A percentile compares a stretch with the other conserved stretches of the same genome.
phyloP scores from a whole-genome alignment of 2,888 invertebrate genomes.

The Acleris sparsana region DNA sequence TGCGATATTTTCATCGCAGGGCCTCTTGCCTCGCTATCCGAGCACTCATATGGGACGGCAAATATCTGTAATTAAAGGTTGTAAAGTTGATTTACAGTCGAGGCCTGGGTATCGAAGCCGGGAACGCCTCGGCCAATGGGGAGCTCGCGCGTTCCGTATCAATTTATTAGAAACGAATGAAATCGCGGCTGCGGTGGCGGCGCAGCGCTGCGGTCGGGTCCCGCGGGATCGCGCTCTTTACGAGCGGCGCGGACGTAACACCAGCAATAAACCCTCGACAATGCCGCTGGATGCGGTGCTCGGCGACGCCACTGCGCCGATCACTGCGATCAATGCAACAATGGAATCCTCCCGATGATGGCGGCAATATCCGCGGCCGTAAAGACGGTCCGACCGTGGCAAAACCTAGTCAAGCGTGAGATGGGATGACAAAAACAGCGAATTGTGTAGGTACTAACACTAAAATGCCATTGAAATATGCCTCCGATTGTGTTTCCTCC shows the following conservation, averaged over 20 bases:
- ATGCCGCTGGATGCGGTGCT: conserved; percentile 80
- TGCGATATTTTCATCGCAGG: conserved; percentile 79
- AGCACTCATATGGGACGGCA: conserved; percentile 80
- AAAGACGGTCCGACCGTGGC: conserved; percentile 63
- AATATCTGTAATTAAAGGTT: conserved; percentile 84
- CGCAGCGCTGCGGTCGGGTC: conserved; percentile 78
- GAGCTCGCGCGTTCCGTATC: conserved; percentile 69
- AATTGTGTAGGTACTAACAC: conserved; percentile 11
- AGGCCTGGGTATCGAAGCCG: conserved; percentile 73
- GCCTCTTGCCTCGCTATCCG: conserved; percentile 72
- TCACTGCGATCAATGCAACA: conserved; percentile 81
- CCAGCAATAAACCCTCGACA: conserved; percentile 82
- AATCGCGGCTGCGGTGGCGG: conserved; percentile 77
- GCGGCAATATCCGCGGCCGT: conserved; percentile 76
- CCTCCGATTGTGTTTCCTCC: conserved; percentile 20
- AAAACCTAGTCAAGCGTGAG: conserved; percentile 51
- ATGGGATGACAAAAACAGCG: conserved; percentile 37
- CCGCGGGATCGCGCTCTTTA: conserved; percentile 76
- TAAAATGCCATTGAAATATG: conserved; percentile 47
- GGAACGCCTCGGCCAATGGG: conserved; percentile 77
- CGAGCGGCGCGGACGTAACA: conserved; percentile 78
- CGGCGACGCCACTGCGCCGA: conserved; percentile 75
- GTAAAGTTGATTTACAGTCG: conserved; percentile 83
- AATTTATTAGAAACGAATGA: conserved; percentile 83
- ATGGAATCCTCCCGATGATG: conserved; percentile 74